Conservation (phyloP, 2,797 vertebrate species). For the Hippopotamyrus pictus region DNA sequence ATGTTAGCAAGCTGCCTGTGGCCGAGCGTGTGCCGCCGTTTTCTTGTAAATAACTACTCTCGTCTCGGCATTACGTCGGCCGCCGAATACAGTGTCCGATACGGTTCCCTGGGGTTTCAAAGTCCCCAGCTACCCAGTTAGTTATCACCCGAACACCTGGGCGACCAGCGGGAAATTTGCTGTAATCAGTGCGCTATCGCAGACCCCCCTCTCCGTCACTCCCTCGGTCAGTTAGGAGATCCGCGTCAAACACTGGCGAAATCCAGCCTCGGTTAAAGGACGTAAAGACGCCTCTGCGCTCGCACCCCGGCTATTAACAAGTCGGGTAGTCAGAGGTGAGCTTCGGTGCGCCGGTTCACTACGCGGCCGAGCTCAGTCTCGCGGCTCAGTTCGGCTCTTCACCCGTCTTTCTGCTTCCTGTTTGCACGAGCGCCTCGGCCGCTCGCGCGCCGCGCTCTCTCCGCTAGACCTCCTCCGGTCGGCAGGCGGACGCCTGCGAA, state of each 20-base stretch:
- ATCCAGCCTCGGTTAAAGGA: conserved; percentile 25
- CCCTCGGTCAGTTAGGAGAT: conserved; percentile 21
- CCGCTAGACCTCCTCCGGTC: not conserved
- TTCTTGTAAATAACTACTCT: not conserved
- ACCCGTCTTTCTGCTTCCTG: conserved; percentile 50
- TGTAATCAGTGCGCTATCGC: not conserved
- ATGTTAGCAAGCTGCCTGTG: conserved; percentile 43
- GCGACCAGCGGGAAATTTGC: not conserved
- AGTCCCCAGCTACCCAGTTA: not conserved
- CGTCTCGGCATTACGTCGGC: not conserved
- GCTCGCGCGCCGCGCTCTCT: conserved; percentile 22
- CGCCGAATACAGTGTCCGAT: not conserved
- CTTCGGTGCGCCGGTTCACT: not conserved
- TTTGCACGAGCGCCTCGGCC: conserved; percentile 37
- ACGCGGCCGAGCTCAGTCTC: not conserved
- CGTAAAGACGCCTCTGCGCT: conserved; percentile 18
- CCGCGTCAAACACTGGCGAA: conserved; percentile 27
- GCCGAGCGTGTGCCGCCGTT: conserved; percentile 3
- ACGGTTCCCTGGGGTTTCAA: not conserved
- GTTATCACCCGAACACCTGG: not conserved
- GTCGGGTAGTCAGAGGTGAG: not conserved
- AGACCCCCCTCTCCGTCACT: conserved; percentile 14
- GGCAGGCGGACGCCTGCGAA: conserved; percentile 13
- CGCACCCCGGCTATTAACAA: not conserved
- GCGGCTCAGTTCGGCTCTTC: not conserved